Evolutionary conservation across 2,797 vertebrate species (phyloP), one percentile per base, ranked within the genome.

Genomic region (Acipenser oxyrinchus): DNA sequence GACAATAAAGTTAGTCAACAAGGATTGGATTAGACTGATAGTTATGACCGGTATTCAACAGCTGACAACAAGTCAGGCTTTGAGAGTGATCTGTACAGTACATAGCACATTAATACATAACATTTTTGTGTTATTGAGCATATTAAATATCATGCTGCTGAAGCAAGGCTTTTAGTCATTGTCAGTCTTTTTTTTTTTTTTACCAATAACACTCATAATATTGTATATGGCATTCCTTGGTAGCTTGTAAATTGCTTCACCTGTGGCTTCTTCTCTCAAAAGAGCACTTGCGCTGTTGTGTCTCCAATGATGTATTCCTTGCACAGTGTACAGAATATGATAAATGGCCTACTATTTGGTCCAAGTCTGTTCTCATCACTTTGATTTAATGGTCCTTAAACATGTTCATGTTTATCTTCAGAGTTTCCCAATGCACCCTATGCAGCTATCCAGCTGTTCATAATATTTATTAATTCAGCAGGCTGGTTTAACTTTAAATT

Each of bases 301-400:
- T 6, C 8, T 64, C 49, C 48, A 64, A 18, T 64, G 49, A 49
- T 64, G 3, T 37, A 37, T 37, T 37, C 37, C 37, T 15, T n/a
- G 10, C 15, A n/a, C 8, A 48, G 6, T 62, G 9, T 48, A 37
- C 18, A 62, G 12, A 62, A 62, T 37, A 5, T 62, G 50, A 64
- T 50, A 64, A 64, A 64, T 8, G 63, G 10, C 8, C 49, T 77
- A 83, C 83, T 5, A 87, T 80, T 79, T 70, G 78, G 70, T 89
- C 84, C 87, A 89, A 83, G 83, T 89, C 84, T 82, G 82, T 86
- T 87, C 86, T 89, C 86, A 87, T 87, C 86, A 84, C 78, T 0
- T 86, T 86, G 86, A 88, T 88, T 89, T 89, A 88, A 87, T 85
- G 72, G 76, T 82, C 78, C 83, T 88, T 87, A 87, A 62, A 62